Evolutionary conservation across 1,140 invertebrate species (phyloP), one percentile per base, ranked within the genome.

Genomic region (Sminthurinus signatus): DNA sequence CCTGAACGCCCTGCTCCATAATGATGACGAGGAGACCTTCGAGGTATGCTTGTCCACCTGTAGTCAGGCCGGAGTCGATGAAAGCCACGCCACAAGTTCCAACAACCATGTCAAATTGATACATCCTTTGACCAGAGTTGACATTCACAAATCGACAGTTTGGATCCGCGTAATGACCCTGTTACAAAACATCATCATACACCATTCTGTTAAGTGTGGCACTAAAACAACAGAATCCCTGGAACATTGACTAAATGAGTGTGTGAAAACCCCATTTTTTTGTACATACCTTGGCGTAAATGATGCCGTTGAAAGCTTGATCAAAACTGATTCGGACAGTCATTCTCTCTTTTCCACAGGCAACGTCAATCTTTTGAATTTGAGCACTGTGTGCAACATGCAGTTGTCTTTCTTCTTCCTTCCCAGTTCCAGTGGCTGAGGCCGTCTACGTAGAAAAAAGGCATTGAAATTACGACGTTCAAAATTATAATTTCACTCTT

Each of bases 281-380:
- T 39, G 8, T 39, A 42, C 55, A 72, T 74, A 83, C 83, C 80
- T 90, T 89, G 0, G 88, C 88, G 70, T 91, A 91, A 62, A 91
- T 88, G 8, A 90, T 78, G 8, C 88, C 88, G 68, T 88, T 82
- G 70, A 88, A 91, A 27, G 75, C 75, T 63, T 84, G 81, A 72
- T 88, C 88, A 74, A 91, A 91, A 75, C 87, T 85, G 2, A 90
- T 82, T 54, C 85, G 84, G 46, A 91, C 88, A 0, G 84, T 87
- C 88, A 91, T 90, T 81, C 84, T 84, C 60, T 88, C 86, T 74
- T 89, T 89, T 44, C 84, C 84, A 72, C 88, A 91, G 60, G 85
- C 78, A 1, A 89, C 88, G 23, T 87, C 83, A 50, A 91, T 83
- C 1, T 79, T 81, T 71, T 88, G 85, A 67, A 90, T 59, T 56